These are phyloP conservation scores for Centropus unirufus DNA, from an alignment of 2,113 vertebrate species.

Conservation along the genomic window DNA sequence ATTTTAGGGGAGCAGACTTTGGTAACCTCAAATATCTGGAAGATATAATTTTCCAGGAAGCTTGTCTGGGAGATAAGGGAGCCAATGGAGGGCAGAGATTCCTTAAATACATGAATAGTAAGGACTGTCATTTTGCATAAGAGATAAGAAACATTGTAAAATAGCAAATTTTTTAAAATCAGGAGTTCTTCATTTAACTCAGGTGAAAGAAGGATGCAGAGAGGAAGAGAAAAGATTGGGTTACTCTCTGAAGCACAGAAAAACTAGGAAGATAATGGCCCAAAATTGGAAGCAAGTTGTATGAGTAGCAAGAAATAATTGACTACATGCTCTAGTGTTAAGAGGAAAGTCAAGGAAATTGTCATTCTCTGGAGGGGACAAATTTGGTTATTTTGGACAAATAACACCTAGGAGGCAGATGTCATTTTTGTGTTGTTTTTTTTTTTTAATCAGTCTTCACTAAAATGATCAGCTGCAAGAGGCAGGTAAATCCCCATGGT, in stretches of 20 bases:
- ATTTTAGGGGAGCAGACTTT: neutral
- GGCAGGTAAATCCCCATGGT: neutral
- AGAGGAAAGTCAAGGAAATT: neutral
- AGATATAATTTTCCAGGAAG: neutral
- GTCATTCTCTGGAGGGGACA: neutral
- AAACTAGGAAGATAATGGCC: neutral
- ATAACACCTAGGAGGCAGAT: neutral
- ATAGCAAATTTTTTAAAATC: neutral
- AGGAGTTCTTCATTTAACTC: neutral
- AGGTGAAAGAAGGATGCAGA: neutral
- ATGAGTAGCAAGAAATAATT: neutral
- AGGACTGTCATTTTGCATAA: neutral
- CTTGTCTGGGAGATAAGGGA: neutral
- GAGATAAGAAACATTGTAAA: neutral
- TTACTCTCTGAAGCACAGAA: neutral
- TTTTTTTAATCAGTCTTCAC: neutral
- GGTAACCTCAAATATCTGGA: neutral
- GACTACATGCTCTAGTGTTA: neutral
- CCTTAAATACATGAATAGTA: neutral
- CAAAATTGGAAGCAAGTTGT: neutral
- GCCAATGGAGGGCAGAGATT: neutral
- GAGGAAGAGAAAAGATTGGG: neutral
- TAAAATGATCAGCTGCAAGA: neutral
- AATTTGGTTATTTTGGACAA: neutral
- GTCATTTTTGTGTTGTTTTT: neutral